Conservation (phyloP, 2,888 invertebrate genomes). For the Mellilla xanthometata region DNA sequence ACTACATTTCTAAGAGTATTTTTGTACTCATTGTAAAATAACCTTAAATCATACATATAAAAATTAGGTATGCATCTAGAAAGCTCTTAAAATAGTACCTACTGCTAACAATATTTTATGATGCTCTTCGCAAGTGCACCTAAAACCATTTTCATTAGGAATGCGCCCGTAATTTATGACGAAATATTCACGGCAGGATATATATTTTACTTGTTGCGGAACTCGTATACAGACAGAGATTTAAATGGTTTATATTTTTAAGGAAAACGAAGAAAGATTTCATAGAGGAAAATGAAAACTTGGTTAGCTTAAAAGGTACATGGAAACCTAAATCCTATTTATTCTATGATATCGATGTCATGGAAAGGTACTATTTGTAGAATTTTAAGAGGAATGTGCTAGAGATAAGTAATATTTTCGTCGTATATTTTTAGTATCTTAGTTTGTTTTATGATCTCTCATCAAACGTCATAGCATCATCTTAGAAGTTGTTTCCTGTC, state of each 20-base stretch:
- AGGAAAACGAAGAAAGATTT: slow-evolving; percentile 17
- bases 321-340: too few relatives aligned
- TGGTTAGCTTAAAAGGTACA: too few relatives aligned
- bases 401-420: too few relatives aligned
- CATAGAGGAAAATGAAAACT: slow-evolving; percentile 12
- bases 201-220: slow-evolving; percentile 43
- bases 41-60: background rate
- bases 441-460: too few relatives aligned
- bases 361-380: too few relatives aligned
- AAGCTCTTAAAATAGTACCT: slow-evolving; percentile 14
- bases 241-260: slow-evolving; percentile 38
- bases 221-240: slow-evolving; percentile 35
- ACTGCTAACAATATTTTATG: slow-evolving; percentile 14
- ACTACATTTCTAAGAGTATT: too few relatives aligned
- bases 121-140: slow-evolving; percentile 31
- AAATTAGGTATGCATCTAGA: slow-evolving; percentile 10
- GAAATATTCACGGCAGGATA: slow-evolving; percentile 36
- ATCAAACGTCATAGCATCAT: too few relatives aligned
- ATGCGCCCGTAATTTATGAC: slow-evolving; percentile 40
- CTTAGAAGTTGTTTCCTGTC: too few relatives aligned
- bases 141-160: slow-evolving; percentile 44
- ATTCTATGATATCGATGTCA: too few relatives aligned
- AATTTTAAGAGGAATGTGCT: too few relatives aligned
- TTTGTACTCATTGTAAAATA: too few relatives aligned
- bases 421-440: too few relatives aligned